Conservation (phyloP, 2,797 vertebrate species). For the Poecilia wingei region DNA sequence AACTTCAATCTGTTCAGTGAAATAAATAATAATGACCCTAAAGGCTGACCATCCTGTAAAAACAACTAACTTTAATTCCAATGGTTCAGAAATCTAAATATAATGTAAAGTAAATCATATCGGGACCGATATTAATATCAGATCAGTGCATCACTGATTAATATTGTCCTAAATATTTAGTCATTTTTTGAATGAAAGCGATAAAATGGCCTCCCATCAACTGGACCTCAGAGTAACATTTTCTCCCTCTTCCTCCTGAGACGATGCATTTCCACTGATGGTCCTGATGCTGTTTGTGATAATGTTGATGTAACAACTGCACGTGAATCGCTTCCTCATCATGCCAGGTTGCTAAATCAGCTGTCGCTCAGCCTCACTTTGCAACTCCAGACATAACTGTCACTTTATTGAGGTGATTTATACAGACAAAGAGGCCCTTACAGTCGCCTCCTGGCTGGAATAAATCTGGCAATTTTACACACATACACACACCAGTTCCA, state of each 20-base stretch:
- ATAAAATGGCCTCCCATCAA: not conserved
- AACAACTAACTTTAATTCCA: no score
- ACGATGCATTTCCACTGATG: slow-evolving; percentile 41
- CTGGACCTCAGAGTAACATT: not conserved
- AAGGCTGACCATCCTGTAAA: no score
- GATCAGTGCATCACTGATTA: not conserved
- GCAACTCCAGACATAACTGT: slow-evolving; percentile 66
- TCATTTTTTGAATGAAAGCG: not conserved
- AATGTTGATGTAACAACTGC: slow-evolving; percentile 65
- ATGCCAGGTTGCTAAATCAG: slow-evolving; percentile 45
- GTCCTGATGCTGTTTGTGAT: slow-evolving; percentile 41
- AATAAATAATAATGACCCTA: no score
- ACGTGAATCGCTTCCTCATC: slow-evolving; percentile 60
- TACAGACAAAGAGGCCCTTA: slow-evolving; percentile 69
- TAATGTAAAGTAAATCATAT: no score
- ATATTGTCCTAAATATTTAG: not conserved
- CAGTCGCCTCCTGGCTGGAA: slow-evolving; percentile 62
- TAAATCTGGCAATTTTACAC: slow-evolving; percentile 55
- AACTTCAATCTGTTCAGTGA: no score
- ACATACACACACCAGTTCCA: slow-evolving; percentile 35
- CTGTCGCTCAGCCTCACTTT: slow-evolving; percentile 51
- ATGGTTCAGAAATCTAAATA: no score
- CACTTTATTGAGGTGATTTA: slow-evolving; percentile 74
- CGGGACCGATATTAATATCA: no score
- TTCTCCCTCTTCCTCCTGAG: not conserved